These are phyloP conservation scores for Gavialis gangeticus DNA, from an alignment of 2,113 vertebrate genomes.

Conservation along the genomic window DNA sequence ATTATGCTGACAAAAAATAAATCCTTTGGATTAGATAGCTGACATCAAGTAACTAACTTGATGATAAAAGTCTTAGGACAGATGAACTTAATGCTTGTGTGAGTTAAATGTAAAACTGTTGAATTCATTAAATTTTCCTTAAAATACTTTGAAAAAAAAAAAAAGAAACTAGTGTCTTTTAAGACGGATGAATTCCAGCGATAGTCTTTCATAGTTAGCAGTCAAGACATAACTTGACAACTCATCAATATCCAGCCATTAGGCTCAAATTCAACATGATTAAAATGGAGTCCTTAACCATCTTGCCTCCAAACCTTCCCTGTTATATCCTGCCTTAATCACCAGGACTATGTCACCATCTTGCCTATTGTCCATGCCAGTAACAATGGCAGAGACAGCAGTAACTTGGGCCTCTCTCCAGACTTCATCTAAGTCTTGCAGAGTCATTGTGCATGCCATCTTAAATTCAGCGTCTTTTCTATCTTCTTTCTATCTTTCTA, in stretches of 20 bases:
- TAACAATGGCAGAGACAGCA: background rate
- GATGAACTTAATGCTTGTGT: background rate
- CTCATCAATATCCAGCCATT: background rate
- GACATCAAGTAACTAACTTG: background rate
- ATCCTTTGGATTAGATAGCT: background rate
- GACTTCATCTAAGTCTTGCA: background rate
- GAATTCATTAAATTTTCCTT: background rate
- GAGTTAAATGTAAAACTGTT: background rate
- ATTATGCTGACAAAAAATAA: background rate
- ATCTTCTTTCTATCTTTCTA: too few species aligned
- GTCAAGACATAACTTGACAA: background rate
- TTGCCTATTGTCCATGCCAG: background rate
- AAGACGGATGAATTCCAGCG: background rate
- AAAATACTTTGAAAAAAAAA: background rate
- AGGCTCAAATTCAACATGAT: background rate
- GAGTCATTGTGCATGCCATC: background rate
- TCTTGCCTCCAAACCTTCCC: background rate
- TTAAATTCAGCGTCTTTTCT: background rate
- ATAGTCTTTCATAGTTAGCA: background rate
- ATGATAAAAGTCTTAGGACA: background rate
- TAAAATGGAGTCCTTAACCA: background rate
- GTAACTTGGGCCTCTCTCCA: background rate
- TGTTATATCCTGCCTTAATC: background rate
- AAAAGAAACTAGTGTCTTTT: background rate
- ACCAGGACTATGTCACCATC: background rate